phyloP scores from a whole-genome alignment of 2,797 vertebrate species.

The Cryptoprocta ferox region DNA sequence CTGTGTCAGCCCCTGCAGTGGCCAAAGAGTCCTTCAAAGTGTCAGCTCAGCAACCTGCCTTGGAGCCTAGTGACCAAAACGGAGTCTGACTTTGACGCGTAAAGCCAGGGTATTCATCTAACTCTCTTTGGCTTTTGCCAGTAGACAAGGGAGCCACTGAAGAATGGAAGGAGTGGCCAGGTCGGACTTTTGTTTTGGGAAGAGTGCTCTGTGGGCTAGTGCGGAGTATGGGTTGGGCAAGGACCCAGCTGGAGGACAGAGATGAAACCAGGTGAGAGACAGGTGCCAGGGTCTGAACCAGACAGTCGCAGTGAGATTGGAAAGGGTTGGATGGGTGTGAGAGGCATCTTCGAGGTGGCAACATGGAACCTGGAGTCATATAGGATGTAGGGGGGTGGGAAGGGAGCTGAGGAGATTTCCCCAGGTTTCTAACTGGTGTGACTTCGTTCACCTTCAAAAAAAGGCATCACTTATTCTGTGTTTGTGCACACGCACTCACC shows the following conservation, averaged over 20 bases:
- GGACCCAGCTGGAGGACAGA: background rate
- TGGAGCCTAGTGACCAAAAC: background rate
- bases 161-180: background rate
- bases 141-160: background rate
- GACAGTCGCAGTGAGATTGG: background rate
- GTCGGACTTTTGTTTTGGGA: constrained; percentile 11
- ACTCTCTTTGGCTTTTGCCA: background rate
- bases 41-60: background rate
- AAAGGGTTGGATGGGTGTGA: background rate
- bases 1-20: background rate
- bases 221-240: background rate
- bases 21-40: background rate
- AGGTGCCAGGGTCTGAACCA: background rate
- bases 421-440: background rate
- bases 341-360: background rate
- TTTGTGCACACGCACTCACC: background rate
- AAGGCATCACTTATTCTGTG: background rate
- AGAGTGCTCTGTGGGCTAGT: background rate
- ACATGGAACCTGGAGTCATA: background rate
- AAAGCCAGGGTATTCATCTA: background rate
- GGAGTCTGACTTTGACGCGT: background rate
- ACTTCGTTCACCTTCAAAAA: background rate
- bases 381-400: background rate
- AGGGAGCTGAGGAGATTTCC: background rate
- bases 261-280: background rate